Base-by-base conservation (phyloP, 1,140 invertebrate species). In the Zaprionus ornatus region DNA sequence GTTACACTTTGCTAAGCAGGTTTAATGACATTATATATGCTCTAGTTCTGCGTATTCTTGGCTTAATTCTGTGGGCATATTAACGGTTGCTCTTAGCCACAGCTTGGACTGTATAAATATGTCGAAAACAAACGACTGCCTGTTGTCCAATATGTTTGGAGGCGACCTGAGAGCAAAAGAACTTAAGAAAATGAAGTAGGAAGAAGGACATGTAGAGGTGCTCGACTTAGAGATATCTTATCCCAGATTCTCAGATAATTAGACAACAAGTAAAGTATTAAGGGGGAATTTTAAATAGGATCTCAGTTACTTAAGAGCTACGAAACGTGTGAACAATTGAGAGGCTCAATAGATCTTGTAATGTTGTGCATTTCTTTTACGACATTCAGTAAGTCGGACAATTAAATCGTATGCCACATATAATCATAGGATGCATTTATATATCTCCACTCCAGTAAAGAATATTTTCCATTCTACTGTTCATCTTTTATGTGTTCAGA, bases 61-160 rank as follows among this genome's bases (percentile, higher is more conserved):
- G 40, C 40, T n/a, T 17, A 45, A 9, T 17, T 45, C 7, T 45
- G 40, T 17, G 7, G 40, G 6, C 40, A 45, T 17, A 45, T 45
- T 45, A 17, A 45, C n/a, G 40, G 6, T 17, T 17, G 40, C 40
- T 17, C 40, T 42, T 42, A 7, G 40, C 40, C 15, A 45, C 15
- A 17, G 13, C 13, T 37, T 37, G 13, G 19, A 15, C 62, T 54
- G 6, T 52, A 54, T 64, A 17, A 54, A 54, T 54, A 37, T 37
- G 48, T 23, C 3, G 21, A 35, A 64, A 37, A 37, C 29, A 54
- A 72, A 57, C 29, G 21, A 52, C 29, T 64, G 54, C 37, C 37
- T 37, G 37, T 52, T 65, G 35, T 29, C 12, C 32, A 64, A 71
- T 57, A 57, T 37, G 25, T 37, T 57, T 63, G 19, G 6, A 70